Conservation (phyloP, 2,888 invertebrate genomes). For the Trissolcus brochymenae region DNA sequence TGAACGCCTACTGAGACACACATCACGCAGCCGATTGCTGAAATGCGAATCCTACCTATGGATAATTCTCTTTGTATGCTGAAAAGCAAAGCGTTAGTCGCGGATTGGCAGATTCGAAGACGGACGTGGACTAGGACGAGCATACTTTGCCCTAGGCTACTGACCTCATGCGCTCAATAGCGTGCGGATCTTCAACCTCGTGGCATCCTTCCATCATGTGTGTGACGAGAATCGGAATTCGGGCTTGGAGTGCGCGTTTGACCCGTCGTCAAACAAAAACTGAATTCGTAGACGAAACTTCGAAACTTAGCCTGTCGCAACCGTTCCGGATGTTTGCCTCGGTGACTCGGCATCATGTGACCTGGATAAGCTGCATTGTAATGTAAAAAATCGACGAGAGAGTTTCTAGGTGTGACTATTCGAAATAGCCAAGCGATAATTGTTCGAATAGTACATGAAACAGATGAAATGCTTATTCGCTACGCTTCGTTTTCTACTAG, state of each 20-base stretch:
- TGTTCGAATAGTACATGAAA: not conserved
- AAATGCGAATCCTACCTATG: slow-evolving; percentile 14
- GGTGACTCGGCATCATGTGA: slow-evolving; percentile 43
- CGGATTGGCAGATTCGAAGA: slow-evolving; percentile 24
- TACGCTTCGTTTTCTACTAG: slow-evolving; percentile 10
- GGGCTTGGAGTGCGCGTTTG: slow-evolving; percentile 22
- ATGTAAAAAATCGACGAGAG: slow-evolving; percentile 33
- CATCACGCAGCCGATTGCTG: not conserved
- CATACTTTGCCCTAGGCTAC: slow-evolving; percentile 63
- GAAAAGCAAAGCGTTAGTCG: slow-evolving; percentile 31
- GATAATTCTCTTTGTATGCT: slow-evolving; percentile 36
- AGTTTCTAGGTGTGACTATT: slow-evolving; percentile 47
- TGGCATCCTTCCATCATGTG: slow-evolving; percentile 64
- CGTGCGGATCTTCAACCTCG: slow-evolving; percentile 62
- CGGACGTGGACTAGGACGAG: slow-evolving; percentile 48
- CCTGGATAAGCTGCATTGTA: slow-evolving; percentile 45
- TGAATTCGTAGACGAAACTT: slow-evolving; percentile 32
- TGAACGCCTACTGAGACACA: not conserved
- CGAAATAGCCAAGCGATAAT: slow-evolving; percentile 37
- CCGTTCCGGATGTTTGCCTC: slow-evolving; percentile 42
- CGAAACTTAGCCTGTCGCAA: slow-evolving; percentile 28
- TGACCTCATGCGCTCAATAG: slow-evolving; percentile 72
- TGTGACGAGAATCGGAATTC: slow-evolving; percentile 44
- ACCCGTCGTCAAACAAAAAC: slow-evolving; percentile 40
- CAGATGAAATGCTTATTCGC: not conserved